phyloP scores from a whole-genome alignment of 1,140 invertebrate species.

The Tetranychus cinnabarinus region DNA sequence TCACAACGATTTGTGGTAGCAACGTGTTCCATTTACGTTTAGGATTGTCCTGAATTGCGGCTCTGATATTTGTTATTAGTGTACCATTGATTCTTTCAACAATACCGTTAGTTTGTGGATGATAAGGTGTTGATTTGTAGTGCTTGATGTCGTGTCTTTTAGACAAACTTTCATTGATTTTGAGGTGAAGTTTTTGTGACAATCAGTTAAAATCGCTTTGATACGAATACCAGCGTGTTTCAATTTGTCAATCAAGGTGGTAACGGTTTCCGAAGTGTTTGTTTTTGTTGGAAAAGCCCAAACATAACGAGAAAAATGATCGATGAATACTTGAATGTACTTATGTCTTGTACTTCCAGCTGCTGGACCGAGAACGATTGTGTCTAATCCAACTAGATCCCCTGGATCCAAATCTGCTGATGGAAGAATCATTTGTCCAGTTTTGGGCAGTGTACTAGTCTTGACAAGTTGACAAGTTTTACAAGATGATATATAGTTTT shows the following conservation, averaged over 20 bases:
- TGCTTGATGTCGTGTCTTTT: background rate
- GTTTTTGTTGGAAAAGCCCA: background rate
- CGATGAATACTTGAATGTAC: background rate
- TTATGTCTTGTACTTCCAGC: background rate
- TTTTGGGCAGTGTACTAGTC: background rate
- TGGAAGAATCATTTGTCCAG: background rate
- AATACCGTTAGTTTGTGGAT: slow-evolving; percentile 13
- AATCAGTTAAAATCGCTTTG: slow-evolving; percentile 12
- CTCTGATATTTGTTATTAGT: background rate
- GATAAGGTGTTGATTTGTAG: background rate
- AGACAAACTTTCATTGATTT: background rate
- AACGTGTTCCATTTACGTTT: background rate
- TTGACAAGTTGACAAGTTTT: background rate
- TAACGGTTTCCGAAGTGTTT: background rate
- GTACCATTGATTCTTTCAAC: slow-evolving; percentile 11
- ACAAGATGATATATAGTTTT: background rate
- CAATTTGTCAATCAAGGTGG: background rate
- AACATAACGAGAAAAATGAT: background rate
- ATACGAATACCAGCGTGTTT: slow-evolving; percentile 4
- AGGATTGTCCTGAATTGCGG: background rate
- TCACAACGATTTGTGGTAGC: background rate
- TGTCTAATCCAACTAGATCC: background rate
- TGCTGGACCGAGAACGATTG: background rate
- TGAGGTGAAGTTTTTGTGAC: slow-evolving; percentile 9
- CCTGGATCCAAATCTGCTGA: background rate